phyloP scores from a whole-genome alignment of 2,888 invertebrate genomes.

The Thelaira solivaga region DNA sequence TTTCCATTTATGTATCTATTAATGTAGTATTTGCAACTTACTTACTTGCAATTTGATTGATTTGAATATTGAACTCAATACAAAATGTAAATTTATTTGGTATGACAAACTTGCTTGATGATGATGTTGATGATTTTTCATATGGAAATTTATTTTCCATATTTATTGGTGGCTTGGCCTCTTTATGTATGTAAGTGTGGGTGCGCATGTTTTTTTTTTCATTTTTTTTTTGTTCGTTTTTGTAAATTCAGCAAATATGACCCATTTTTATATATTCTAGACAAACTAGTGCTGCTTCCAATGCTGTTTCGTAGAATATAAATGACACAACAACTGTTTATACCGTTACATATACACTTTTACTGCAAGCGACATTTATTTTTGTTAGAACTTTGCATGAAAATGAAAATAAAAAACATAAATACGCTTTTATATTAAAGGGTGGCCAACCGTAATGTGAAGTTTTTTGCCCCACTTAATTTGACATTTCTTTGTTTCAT shows the following conservation, averaged over 20 bases:
- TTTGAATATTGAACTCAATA: constrained; percentile 38
- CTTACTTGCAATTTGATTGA: constrained; percentile 29
- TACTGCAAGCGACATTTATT: constrained; percentile 4
- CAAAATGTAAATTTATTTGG: constrained; percentile 33
- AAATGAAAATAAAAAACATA: no score
- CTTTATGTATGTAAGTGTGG: background rate
- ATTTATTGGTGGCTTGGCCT: background rate
- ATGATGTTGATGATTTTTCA: constrained; percentile 23
- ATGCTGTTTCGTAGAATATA: background rate
- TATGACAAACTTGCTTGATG: background rate
- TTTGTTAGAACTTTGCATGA: background rate
- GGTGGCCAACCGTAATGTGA: no score
- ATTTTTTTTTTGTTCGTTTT: no score
- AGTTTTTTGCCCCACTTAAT: no score
- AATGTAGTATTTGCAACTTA: background rate
- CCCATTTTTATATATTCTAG: background rate
- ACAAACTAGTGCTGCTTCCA: background rate
- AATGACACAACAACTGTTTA: background rate
- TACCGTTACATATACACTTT: no score
- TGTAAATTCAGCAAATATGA: constrained; percentile 17
- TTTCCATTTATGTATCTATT: no score
- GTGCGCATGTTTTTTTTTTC: background rate
- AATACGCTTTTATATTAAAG: constrained; percentile 2
- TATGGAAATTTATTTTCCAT: background rate
- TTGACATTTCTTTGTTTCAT: no score